These are phyloP conservation scores for Erpornis zantholeuca DNA, from an alignment of 2,113 vertebrate genomes.

Conservation along the genomic window DNA sequence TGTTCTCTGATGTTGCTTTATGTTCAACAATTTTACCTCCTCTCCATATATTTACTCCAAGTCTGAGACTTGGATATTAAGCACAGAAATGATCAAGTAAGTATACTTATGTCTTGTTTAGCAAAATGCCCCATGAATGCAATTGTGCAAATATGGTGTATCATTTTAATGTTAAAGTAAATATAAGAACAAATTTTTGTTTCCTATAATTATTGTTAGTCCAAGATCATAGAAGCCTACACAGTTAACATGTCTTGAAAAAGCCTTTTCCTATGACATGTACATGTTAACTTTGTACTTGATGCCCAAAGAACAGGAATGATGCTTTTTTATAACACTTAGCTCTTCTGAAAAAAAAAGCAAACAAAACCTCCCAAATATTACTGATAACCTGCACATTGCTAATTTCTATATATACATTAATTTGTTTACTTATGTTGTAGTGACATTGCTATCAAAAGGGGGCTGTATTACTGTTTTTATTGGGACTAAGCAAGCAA, in stretches of 20 bases:
- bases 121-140: neutral
- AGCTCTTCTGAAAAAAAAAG: neutral
- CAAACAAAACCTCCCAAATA: neutral
- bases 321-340: neutral
- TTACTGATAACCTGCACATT: neutral
- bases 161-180: neutral
- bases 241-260: neutral
- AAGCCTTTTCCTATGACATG: neutral
- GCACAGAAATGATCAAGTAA: neutral
- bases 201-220: neutral
- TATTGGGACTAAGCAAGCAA: neutral
- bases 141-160: neutral
- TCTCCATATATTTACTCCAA: neutral
- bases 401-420: neutral
- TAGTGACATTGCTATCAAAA: neutral
- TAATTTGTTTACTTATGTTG: neutral
- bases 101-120: neutral
- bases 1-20: neutral
- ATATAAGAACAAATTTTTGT: neutral
- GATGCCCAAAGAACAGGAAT: neutral
- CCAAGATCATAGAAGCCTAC: neutral
- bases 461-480: neutral
- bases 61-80: neutral
- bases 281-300: neutral
- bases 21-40: neutral